Base-by-base conservation (phyloP, 2,797 vertebrate species). In the Hozukius guyotensis region DNA sequence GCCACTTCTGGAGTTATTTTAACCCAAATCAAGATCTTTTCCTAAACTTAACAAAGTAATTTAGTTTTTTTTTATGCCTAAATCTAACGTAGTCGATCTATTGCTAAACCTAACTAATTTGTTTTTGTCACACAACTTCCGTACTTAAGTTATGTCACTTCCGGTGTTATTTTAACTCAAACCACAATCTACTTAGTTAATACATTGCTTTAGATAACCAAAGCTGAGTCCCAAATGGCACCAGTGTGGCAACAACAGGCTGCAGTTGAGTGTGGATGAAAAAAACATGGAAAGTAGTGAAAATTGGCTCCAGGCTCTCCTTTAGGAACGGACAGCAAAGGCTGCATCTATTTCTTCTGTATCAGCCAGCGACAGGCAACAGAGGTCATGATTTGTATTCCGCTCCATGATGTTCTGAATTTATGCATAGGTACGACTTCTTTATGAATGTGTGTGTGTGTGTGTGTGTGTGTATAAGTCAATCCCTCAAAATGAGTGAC, bases 351-450 rank as follows among this genome's bases (percentile, higher is more conserved):
- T 87, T 89, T 84, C 56, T 78, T 84, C 65, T 79, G 80, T 88
- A 88, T 90, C 87, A 79, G 75, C 27, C 6, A 1, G 14, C 65
- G 79, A 85, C 85, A 80, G 81, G 66, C 75, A 80, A 77, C 77
- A 25, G 38, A 88, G 91, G 91, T 92, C 87, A 82, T 34, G 32
- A 89, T 93, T 92, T 89, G 82, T 91, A 93, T 94, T 91, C 89
- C 11, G 20, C 36, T 61, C 88, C 42, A 46, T 22, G 53, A 74
- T 31, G 64, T 75, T 18, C 72, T 74, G 70, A 87, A 87, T 87
- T 81, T 84, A 88, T 91, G 85, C 90, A 89, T 82, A 84, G 75
- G 83, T 93, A 87, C 81, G 77, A 83, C 72, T 84, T 87, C 71
- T 75, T 82, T 86, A 72, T 85, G 42, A 75, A 36, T 78, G 38